phyloP scores from a whole-genome alignment of 2,797 vertebrate species.

The Myotis daubentonii region DNA sequence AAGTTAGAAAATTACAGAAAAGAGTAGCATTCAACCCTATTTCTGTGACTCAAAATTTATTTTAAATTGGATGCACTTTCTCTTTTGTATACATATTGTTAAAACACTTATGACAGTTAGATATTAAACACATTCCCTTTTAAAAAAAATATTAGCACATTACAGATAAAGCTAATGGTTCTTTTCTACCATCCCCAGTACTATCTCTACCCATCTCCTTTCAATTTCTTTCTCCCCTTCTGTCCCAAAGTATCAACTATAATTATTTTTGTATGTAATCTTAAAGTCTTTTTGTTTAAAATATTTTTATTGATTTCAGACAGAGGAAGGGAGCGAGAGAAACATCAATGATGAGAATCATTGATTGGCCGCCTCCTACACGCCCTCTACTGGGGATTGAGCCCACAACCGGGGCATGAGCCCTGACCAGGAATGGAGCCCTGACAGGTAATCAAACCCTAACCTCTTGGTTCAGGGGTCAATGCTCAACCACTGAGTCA shows the following conservation, averaged over 20 bases:
- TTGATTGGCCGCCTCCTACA: too few species aligned
- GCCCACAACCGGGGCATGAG: too few species aligned
- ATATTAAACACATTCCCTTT: not conserved
- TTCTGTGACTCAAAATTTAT: not conserved
- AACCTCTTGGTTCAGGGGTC: too few species aligned
- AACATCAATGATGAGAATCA: too few species aligned
- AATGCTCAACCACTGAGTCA: too few species aligned
- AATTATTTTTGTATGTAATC: not conserved
- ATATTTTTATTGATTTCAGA: too few species aligned
- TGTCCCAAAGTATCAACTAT: not conserved
- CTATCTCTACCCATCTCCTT: not conserved
- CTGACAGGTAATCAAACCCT: too few species aligned
- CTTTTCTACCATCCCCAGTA: not conserved
- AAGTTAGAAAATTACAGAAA: not conserved
- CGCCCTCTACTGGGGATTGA: too few species aligned
- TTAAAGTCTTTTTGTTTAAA: not conserved
- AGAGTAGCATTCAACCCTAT: not conserved
- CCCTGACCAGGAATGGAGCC: too few species aligned
- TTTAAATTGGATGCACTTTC: not conserved
- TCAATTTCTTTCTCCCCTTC: not conserved
- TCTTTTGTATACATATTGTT: not conserved
- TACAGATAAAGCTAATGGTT: not conserved
- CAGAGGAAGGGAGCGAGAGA: too few species aligned
- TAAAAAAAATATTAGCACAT: constrained; percentile 5
- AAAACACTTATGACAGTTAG: constrained; percentile 9